Evolutionary conservation across 1,140 invertebrate genomes (phyloP), one percentile per base, ranked within the genome.

Genomic region (Brachystomella parvula): DNA sequence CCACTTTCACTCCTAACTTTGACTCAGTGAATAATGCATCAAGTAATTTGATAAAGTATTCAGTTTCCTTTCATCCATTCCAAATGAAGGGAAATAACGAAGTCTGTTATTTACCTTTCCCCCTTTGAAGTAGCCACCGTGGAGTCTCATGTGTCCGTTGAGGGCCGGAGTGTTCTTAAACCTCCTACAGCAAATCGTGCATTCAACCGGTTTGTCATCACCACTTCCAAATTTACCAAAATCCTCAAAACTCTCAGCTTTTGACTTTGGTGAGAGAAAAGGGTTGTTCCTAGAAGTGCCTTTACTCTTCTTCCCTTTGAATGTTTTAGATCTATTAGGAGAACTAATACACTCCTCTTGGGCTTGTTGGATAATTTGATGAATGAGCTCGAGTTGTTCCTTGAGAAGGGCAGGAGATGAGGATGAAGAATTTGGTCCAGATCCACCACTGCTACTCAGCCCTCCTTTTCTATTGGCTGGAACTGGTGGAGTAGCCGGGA

Each of bases 101-200:
- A n/a, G n/a, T n/a, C n/a, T n/a, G n/a, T 15, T 53, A 53, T 53
- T 53, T 53, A 53, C 31, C 24, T 39, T 44, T 77, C 89, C 89
- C 85, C 95, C 96, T 79, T 96, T 96, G 76, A 94, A 92, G 78
- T 96, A 96, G 62, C 94, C 94, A 19, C 94, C 94, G 79, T 97
- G 94, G 28, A 96, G 81, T 73, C 94, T 82, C 94, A 96, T 97
- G 76, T 98, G 94, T 19, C 94, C 94, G 81, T 97, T 98, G 32
- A 97, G 83, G 21, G 94, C 94, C 6, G 94, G 92, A 77, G 96
- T 89, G 78, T 96, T 98, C 81, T 96, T 96, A 79, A 97, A 96
- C 78, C 92, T 89, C 59, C 92, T 83, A 78, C 94, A 89, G 77
- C 94, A 97, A 44, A 96, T 83, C 79, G 91, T 92, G 78, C 94